A percentile compares a stretch with the other conserved stretches of the same genome.
Conservation (phyloP, 2,888 invertebrate species). For the Spisula solida region DNA sequence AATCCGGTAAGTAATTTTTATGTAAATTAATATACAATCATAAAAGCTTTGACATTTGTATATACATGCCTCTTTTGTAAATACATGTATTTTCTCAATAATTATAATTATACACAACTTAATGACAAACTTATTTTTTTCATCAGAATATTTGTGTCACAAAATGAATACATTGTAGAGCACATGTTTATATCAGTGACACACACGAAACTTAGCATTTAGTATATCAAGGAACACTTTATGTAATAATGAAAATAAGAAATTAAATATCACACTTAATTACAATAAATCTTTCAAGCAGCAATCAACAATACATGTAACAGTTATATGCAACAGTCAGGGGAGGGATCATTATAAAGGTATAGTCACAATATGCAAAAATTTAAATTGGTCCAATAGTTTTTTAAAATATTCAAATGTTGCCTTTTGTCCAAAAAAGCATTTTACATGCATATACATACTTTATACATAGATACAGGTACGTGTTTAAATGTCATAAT, state of each 20-base stretch:
- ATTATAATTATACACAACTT: too few relatives aligned
- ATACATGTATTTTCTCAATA: too few relatives aligned
- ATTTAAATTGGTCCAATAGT: not conserved
- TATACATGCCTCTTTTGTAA: not conserved
- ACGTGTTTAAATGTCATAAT: not conserved
- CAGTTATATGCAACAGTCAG: too few relatives aligned
- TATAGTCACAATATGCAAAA: not conserved
- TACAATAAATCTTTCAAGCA: not conserved
- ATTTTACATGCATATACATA: conserved; percentile 14
- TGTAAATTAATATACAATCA: too few relatives aligned
- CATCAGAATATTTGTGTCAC: too few relatives aligned
- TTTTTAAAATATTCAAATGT: not conserved
- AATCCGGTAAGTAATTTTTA: too few relatives aligned
- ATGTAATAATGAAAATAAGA: not conserved
- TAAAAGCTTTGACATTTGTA: too few relatives aligned
- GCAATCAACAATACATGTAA: not conserved
- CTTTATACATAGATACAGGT: not conserved
- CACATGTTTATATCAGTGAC: not conserved
- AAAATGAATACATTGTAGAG: too few relatives aligned
- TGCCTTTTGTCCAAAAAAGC: not conserved
- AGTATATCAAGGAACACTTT: not conserved
- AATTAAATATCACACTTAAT: not conserved
- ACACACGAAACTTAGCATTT: not conserved
- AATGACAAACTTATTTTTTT: too few relatives aligned
- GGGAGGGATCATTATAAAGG: not conserved